Conservation (phyloP, 2,888 invertebrate species). For the Nephrocerus scutellatus region DNA sequence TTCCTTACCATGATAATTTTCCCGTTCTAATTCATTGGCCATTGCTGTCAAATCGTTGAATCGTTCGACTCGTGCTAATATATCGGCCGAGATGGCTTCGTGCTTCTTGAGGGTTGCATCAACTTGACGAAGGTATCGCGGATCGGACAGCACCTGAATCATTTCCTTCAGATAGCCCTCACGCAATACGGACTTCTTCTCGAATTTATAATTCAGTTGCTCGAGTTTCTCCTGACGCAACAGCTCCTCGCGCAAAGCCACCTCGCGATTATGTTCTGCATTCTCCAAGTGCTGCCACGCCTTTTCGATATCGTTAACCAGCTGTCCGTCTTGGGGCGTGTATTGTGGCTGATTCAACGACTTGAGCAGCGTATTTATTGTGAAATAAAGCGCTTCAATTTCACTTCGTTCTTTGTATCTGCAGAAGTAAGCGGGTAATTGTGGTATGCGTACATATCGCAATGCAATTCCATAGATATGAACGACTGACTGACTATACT, state of each 20-base stretch:
- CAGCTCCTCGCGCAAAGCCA: constrained; percentile 84
- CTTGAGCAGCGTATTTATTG: constrained; percentile 92
- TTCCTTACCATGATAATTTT: constrained; percentile 86
- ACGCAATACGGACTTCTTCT: constrained; percentile 87
- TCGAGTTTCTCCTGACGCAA: constrained; percentile 87
- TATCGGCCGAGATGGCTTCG: constrained; percentile 96
- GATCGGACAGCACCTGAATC: constrained; percentile 90
- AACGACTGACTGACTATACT: constrained; percentile 34
- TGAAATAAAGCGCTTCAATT: constrained; percentile 92
- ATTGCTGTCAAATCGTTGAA: constrained; percentile 90
- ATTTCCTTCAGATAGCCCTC: constrained; percentile 96
- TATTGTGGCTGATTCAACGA: constrained; percentile 86
- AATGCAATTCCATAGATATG: background rate
- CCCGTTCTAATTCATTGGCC: constrained; percentile 84
- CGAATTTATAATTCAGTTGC: constrained; percentile 92
- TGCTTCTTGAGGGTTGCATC: constrained; percentile 98
- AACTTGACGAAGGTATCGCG: constrained; percentile 84
- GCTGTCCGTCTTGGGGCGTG: constrained; percentile 78
- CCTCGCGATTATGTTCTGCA: constrained; percentile 89
- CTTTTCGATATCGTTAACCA: constrained; percentile 90
- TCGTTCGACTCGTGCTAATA: constrained; percentile 85
- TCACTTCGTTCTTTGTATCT: constrained; percentile 95
- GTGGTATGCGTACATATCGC: too few species aligned
- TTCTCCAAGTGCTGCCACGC: constrained; percentile 90
- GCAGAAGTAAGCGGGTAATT: constrained; percentile 7